These are phyloP conservation scores for Sminthurinus aureus DNA, from an alignment of 2,888 invertebrate genomes.

Conservation along the genomic window DNA sequence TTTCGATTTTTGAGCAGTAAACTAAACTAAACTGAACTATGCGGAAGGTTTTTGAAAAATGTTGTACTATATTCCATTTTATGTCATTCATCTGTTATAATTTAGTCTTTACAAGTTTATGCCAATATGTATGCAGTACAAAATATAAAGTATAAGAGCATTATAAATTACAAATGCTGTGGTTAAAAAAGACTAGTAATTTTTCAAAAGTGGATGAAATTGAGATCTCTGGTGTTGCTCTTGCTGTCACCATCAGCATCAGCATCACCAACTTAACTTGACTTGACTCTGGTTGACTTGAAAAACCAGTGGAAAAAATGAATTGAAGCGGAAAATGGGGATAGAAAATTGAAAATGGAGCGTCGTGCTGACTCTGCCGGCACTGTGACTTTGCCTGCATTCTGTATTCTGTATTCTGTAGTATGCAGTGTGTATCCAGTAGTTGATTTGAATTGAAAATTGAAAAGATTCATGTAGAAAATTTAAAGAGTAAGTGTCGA, in stretches of 20 bases:
- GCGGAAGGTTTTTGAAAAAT: not conserved
- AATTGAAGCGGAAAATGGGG: constrained; percentile 18
- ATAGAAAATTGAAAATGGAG: not conserved
- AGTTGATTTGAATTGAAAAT: not conserved
- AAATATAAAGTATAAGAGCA: not conserved
- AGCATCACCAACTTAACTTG: not conserved
- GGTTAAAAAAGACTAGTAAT: not conserved
- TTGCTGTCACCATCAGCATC: not conserved
- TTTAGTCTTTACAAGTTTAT: not conserved
- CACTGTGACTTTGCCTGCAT: too few relatives aligned
- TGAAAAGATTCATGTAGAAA: not conserved
- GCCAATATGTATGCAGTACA: not conserved
- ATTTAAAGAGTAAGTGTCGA: constrained; percentile 4
- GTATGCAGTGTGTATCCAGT: not conserved
- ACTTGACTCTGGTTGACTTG: too few relatives aligned
- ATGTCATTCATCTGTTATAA: not conserved
- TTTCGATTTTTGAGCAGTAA: too few relatives aligned
- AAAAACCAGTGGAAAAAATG: not conserved
- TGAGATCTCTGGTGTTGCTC: not conserved
- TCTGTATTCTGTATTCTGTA: not conserved
- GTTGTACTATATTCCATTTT: not conserved
- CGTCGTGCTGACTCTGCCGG: too few relatives aligned
- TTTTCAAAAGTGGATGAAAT: not conserved
- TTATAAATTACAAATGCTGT: too few relatives aligned
- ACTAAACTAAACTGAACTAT: not conserved